Evolutionary conservation across 2,797 vertebrate genomes (phyloP), one percentile per base, ranked within the genome.

Genomic region (Sebastes hubbsi): DNA sequence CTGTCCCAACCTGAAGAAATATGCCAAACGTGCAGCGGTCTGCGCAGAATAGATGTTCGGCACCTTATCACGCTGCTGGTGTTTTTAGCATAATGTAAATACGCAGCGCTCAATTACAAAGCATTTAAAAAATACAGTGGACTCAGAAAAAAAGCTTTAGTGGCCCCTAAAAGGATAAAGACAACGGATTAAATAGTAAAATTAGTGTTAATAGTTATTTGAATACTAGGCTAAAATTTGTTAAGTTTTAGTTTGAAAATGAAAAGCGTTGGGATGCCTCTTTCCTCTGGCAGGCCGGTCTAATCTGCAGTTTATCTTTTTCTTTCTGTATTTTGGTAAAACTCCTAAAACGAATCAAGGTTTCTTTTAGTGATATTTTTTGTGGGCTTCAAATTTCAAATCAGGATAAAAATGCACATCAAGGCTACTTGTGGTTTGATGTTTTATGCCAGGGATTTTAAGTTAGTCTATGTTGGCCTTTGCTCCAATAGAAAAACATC

Each of bases 11-110:
- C 38, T 42, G 38, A 42, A 42, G 0, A 42, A 42, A 42, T 14
- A 42, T 42, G 14, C 38, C 14, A 42, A 42, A 42, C 38, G 38
- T 42, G 14, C 38, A 42, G 38, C 38, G 2, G 6, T 6, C 0
- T 0, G 38, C 2, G 14, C 38, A 42, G 38, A 42, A 42, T 16
- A 42, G 38, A 42, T 0, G 38, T 0, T 3, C 2, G 6, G 14
- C 38, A 0, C 38, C 38, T 42, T 0, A 16, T 42, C 38, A 16
- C 6, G 14, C 38, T 42, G 38, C 38, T 42, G 38, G 14, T 42
- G 38, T 16, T 42, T 42, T 42, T 42, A 16, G 0, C 38, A 42
- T 0, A 42, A 0, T 16, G 38, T 16, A 42, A 42, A 42, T 16
- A 42, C 14, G 38, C 14, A 16, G 6, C 1, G 6, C 38, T 42